These are phyloP conservation scores for Zapus hudsonius DNA, from an alignment of 2,113 vertebrate genomes.

Conservation along the genomic window DNA sequence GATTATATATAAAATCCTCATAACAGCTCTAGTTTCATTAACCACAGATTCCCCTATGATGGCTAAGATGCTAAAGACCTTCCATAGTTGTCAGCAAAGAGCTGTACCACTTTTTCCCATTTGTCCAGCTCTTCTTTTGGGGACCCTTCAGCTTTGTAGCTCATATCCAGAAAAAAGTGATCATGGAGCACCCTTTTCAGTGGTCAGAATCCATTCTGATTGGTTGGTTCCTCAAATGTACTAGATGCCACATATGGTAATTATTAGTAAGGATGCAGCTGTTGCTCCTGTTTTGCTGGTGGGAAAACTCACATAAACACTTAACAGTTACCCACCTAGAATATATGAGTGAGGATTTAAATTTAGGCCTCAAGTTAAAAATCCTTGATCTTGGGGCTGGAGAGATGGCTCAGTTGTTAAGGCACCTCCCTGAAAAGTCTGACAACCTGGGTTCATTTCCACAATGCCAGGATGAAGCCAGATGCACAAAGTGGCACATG, in stretches of 20 bases:
- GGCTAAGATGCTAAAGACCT: not conserved
- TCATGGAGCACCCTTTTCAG: no score
- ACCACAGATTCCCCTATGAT: not conserved
- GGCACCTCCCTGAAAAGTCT: no score
- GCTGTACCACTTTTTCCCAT: not conserved
- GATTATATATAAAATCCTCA: no score
- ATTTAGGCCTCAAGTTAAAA: constrained; percentile 8
- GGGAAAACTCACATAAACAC: not conserved
- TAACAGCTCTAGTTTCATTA: not conserved
- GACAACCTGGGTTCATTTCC: no score
- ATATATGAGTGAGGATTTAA: no score
- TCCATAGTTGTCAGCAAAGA: not conserved
- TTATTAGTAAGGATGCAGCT: not conserved
- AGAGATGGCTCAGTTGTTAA: no score
- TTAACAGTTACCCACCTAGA: no score
- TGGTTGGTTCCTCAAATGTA: not conserved
- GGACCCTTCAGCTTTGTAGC: not conserved
- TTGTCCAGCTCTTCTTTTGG: not conserved
- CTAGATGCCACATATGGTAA: not conserved
- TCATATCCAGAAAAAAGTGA: not conserved
- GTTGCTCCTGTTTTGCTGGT: not conserved
- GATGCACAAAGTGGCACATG: no score
- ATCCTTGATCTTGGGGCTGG: no score
- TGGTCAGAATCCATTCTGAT: not conserved
- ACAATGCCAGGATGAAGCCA: no score